Percentiles rank a stretch among this genome's conserved stretches.
phyloP scores from a whole-genome alignment of 2,113 vertebrate species.

The Callorhinus ursinus region DNA sequence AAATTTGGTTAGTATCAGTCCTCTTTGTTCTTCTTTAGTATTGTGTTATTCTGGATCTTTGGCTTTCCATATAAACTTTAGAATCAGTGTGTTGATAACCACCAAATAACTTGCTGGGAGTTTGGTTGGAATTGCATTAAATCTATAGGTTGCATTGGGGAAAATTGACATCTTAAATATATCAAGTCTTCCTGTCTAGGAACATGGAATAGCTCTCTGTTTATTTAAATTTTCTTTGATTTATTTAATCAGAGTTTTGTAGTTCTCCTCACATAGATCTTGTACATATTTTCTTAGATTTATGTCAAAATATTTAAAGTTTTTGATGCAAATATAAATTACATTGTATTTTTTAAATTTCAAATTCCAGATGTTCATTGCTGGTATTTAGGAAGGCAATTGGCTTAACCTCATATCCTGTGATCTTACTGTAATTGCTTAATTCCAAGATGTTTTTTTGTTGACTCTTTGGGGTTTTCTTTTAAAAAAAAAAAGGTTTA shows the following conservation, averaged over 20 bases:
- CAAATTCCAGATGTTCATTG: neutral
- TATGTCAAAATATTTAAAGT: neutral
- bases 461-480: neutral
- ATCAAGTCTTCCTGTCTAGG: neutral
- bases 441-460: neutral
- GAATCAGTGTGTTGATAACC: neutral
- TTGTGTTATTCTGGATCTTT: neutral
- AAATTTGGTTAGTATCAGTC: neutral
- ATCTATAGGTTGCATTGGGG: neutral
- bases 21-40: neutral
- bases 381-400: neutral
- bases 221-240: neutral
- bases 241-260: neutral
- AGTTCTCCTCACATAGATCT: neutral
- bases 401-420: neutral
- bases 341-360: neutral
- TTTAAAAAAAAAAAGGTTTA: neutral
- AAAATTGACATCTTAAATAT: neutral
- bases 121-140: neutral
- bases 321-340: neutral
- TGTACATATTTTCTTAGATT: neutral
- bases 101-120: neutral
- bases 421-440: neutral
- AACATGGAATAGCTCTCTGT: neutral
- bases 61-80: neutral